Conservation (phyloP, 2,888 invertebrate genomes). For the Gymnoscelis rufifasciata region DNA sequence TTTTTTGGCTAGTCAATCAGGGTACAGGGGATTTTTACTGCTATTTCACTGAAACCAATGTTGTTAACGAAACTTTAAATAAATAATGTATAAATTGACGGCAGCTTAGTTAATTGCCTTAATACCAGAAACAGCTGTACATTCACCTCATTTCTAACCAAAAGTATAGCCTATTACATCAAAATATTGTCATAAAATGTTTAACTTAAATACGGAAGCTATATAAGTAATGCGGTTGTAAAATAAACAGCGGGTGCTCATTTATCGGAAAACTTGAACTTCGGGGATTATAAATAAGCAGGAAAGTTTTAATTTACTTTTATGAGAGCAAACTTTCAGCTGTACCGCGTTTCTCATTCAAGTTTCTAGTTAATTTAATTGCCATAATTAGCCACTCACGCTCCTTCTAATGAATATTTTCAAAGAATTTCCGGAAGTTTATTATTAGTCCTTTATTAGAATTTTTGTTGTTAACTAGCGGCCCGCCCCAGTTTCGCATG, state of each 20-base stretch:
- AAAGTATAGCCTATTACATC: too few species aligned
- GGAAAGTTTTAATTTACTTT: conserved; percentile 15
- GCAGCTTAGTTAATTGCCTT: too few species aligned
- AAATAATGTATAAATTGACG: too few species aligned
- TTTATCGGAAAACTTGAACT: conserved; percentile 1
- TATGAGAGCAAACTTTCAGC: conserved; percentile 4
- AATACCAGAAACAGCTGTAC: too few species aligned
- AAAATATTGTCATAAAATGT: too few species aligned
- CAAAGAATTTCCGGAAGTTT: not conserved
- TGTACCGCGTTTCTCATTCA: conserved; percentile 4
- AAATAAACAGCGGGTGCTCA: conserved; percentile 1
- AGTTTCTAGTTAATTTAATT: conserved; percentile 6
- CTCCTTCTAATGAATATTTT: not conserved
- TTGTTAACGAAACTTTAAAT: too few species aligned
- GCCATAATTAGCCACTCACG: not conserved
- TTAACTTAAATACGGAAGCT: not conserved
- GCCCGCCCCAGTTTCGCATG: not conserved
- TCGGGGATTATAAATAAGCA: conserved; percentile 1
- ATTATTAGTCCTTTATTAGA: not conserved
- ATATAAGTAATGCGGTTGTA: not conserved
- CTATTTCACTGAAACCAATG: too few species aligned
- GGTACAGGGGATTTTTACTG: too few species aligned
- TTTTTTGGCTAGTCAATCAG: too few species aligned
- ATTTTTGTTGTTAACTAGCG: not conserved
- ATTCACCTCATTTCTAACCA: too few species aligned